Evolutionary conservation across 2,888 invertebrate genomes (phyloP).

Genomic region (Spodoptera picta): DNA sequence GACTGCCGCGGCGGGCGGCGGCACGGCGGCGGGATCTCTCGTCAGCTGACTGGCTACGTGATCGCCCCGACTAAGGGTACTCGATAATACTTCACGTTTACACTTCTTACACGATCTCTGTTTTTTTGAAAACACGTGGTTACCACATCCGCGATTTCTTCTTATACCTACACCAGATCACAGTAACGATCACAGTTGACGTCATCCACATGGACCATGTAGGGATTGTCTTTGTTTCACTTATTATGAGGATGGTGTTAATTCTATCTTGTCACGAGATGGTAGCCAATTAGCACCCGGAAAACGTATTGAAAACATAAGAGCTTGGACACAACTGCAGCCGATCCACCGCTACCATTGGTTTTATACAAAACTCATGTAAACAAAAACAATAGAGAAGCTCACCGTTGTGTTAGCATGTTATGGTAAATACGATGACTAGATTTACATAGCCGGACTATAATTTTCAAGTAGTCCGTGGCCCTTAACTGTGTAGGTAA

Average conservation of each 20-base stretch:
- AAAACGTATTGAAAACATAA: slow-evolving; percentile 58
- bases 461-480: slow-evolving; percentile 51
- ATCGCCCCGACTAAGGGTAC: slow-evolving; percentile 70
- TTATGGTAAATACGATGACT: slow-evolving; percentile 58
- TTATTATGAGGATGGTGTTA: slow-evolving; percentile 66
- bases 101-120: slow-evolving; percentile 66
- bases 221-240: slow-evolving; percentile 67
- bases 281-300: slow-evolving; percentile 46
- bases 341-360: slow-evolving; percentile 59
- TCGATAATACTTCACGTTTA: slow-evolving; percentile 67
- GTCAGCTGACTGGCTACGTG: slow-evolving; percentile 68
- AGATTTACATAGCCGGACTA: slow-evolving; percentile 60
- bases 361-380: slow-evolving; percentile 73
- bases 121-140: slow-evolving; percentile 68
- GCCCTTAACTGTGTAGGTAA: slow-evolving; percentile 49
- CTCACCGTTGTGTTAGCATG: slow-evolving; percentile 52
- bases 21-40: slow-evolving; percentile 59
- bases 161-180: slow-evolving; percentile 45
- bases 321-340: slow-evolving; percentile 64
- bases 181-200: slow-evolving; percentile 53
- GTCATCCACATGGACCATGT: slow-evolving; percentile 51
- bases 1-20: slow-evolving; percentile 70
- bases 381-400: slow-evolving; percentile 72
- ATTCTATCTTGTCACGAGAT: slow-evolving; percentile 62
- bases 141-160: slow-evolving; percentile 28